Base-by-base conservation (phyloP, 2,888 invertebrate genomes). In the Mythimna albipuncta region DNA sequence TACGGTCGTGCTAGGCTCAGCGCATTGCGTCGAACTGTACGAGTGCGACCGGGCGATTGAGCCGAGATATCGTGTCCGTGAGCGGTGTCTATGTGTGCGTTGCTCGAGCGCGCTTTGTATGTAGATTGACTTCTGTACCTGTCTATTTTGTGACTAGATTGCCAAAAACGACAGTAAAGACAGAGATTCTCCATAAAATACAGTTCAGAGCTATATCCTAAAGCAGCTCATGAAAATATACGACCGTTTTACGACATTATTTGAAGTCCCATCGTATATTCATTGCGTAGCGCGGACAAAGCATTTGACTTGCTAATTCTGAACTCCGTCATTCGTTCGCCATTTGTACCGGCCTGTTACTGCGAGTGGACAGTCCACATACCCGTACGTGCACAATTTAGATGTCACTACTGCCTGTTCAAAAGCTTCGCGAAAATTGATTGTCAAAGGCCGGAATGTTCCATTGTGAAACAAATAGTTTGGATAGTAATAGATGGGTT, bases 241-340 rank as follows among this genome's bases (percentile, higher is more conserved):
- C 66, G 82, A 80, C n/a, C 55, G 32, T 71, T 72, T 76, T 64
- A 79, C 54, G 65, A 64, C 70, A 63, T 62, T 67, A 77, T 77
- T 71, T 77, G 64, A 59, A 64, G 74, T 77, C 81, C 82, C 80
- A 83, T 84, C 79, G 70, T 63, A 71, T 81, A 86, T 87, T 83
- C 87, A 87, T 81, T 71, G 83, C 71, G 74, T 64, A 64, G 73
- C 52, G 35, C 66, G 70, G 73, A 63, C 75, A 63, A 64, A 70
- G 64, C 81, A 88, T 88, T 88, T 88, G 87, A 88, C 83, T 88
- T 88, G 87, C 82, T 84, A 88, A 87, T 88, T 69, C 58, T 41
- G 50, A 61, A 61, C 65, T 64, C 16, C 72, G 59, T 63, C 52
- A 59, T 64, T 67, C 77, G 72, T 69, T 75, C 77, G 59, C 74